Evolutionary conservation across 2,888 invertebrate species (phyloP).

Genomic region (Itoplectis maculator): DNA sequence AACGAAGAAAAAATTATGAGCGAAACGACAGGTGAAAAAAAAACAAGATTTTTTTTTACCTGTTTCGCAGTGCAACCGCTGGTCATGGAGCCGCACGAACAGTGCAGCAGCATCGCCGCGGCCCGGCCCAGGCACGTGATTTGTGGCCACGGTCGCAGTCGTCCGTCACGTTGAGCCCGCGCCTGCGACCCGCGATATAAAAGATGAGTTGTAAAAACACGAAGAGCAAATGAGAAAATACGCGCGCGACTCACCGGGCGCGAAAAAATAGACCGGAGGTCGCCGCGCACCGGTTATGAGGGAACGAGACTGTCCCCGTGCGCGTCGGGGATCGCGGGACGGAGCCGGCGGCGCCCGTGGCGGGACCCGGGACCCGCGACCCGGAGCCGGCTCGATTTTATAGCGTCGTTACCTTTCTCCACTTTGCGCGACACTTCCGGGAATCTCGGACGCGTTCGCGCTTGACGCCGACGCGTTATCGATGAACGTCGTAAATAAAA

Average conservation of each 20-base stretch:
- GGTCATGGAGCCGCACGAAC: constrained; percentile 56
- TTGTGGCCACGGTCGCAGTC: constrained; percentile 75
- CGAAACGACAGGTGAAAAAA: not conserved
- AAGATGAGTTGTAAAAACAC: constrained; percentile 82
- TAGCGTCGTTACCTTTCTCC: constrained; percentile 71
- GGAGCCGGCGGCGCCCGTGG: constrained; percentile 48
- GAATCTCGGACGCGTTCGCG: constrained; percentile 66
- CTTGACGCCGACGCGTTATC: constrained; percentile 12
- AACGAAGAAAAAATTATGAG: constrained; percentile 64
- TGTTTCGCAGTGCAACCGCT: constrained; percentile 58
- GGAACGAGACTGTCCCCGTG: constrained; percentile 32
- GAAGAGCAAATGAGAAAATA: constrained; percentile 81
- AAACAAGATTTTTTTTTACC: no score
- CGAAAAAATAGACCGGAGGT: constrained; percentile 63
- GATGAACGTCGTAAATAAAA: not conserved
- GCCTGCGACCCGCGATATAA: constrained; percentile 78
- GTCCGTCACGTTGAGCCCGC: constrained; percentile 77
- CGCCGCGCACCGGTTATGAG: constrained; percentile 62
- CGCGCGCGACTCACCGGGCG: constrained; percentile 69
- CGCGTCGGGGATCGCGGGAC: no score
- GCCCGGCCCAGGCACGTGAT: constrained; percentile 73
- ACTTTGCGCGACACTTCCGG: constrained; percentile 60
- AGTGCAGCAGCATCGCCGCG: no score
- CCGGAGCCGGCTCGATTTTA: constrained; percentile 70
- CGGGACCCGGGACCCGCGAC: constrained; percentile 66